Base-by-base conservation (phyloP, 2,797 vertebrate genomes). In the Falco rusticolus region DNA sequence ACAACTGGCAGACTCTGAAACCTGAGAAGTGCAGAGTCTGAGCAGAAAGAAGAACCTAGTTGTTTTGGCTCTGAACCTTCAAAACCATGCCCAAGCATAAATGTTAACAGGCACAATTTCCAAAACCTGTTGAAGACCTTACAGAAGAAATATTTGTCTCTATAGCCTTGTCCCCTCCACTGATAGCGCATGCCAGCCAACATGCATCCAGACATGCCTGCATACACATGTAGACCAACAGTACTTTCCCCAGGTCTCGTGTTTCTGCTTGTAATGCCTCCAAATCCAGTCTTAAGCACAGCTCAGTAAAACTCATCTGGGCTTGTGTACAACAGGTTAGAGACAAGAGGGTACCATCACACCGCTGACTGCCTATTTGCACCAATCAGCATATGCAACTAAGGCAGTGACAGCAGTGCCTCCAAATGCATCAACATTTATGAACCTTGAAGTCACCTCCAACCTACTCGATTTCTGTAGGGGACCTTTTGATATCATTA, bases 401-500 rank as follows among this genome's bases (percentile, higher is more conserved):
- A 33, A 68, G 45, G 12, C 16, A 12, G 25, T 5, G 41, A n/a
- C 24, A 50, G 6, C 16, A 65, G 56, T 69, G 15, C 6, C 48
- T 51, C 56, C 43, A 45, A 75, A 89, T 70, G 6, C 39, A 59
- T 59, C 57, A 41, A 5, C 4, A 5, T 21, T 88, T 47, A 26
- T 13, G 29, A 47, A 83, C 14, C 33, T 43, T 5, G 0, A 70
- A 47, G 9, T 31, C 48, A 34, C 24, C 39, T 51, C 34, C 34
- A 66, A 14, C 8, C 13, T 12, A 3, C 12, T 37, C 16, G 20
- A 4, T 3, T 29, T 50, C n/a, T 13, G 19, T 7, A 2, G 24
- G 21, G n/a, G 14, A 25, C 24, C 63, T 8, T 61, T 50, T 2
- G 3, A 2, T 6, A 14, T 10, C 2, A 0, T 1, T 26, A 13